Conservation (phyloP, 2,113 vertebrate genomes). For the Forbesichthys agassizii region DNA sequence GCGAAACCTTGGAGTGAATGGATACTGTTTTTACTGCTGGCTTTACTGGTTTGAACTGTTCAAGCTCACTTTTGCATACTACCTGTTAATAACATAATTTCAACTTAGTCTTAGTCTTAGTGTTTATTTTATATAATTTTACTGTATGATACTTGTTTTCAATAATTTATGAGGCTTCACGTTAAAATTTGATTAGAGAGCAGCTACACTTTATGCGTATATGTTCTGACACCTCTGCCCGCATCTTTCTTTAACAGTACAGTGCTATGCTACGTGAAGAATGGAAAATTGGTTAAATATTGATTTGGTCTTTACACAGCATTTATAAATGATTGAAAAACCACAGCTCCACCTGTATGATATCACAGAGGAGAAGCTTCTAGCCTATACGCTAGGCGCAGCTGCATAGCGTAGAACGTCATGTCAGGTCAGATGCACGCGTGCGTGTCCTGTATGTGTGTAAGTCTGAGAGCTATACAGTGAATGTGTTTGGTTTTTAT, state of each 20-base stretch:
- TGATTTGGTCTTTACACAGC: slow-evolving; percentile 30
- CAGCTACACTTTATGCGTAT: slow-evolving; percentile 48
- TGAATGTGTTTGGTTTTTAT: too few relatives aligned
- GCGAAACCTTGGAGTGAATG: slow-evolving; percentile 15
- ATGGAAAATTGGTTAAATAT: slow-evolving; percentile 23
- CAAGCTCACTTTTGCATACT: slow-evolving; percentile 41
- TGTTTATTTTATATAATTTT: slow-evolving; percentile 14
- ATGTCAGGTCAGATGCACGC: slow-evolving; percentile 38
- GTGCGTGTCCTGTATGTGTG: background rate
- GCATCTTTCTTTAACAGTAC: background rate
- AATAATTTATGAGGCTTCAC: slow-evolving; percentile 56
- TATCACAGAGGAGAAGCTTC: slow-evolving; percentile 15
- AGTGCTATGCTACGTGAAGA: slow-evolving; percentile 6
- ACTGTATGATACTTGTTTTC: slow-evolving; percentile 46
- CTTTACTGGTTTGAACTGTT: background rate
- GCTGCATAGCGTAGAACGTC: slow-evolving; percentile 50
- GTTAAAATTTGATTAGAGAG: slow-evolving; percentile 73
- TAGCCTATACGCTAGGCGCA: background rate
- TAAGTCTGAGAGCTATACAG: background rate
- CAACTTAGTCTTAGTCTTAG: slow-evolving; percentile 12
- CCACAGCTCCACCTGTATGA: slow-evolving; percentile 33
- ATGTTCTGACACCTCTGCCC: slow-evolving; percentile 41
- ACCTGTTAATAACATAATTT: slow-evolving; percentile 11
- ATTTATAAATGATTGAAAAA: slow-evolving; percentile 49
- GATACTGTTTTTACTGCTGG: slow-evolving; percentile 2